phyloP scores from a whole-genome alignment of 2,797 vertebrate genomes.

The Ptychadena robeensis region DNA sequence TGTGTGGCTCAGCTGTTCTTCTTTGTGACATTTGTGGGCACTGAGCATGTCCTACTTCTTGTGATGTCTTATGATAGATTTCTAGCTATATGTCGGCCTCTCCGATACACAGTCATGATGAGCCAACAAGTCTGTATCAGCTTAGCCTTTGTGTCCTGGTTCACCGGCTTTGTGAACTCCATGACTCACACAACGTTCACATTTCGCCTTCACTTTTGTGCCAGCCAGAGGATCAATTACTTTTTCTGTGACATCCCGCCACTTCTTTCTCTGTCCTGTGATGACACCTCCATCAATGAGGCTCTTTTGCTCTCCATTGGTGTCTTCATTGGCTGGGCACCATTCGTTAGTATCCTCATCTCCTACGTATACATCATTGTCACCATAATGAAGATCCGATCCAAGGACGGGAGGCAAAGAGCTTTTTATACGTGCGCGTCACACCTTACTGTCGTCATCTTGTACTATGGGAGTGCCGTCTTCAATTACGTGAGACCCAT shows the following conservation, averaged over 20 bases:
- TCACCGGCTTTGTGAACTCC: conserved; percentile 62
- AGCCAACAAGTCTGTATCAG: conserved; percentile 42
- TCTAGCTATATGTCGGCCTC: conserved; percentile 64
- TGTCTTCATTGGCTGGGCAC: conserved; percentile 12
- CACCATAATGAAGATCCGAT: conserved; percentile 20
- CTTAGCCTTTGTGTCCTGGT: conserved; percentile 54
- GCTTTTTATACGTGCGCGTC: conserved; percentile 37
- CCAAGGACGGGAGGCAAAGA: conserved; percentile 60
- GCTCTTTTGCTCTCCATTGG: no score
- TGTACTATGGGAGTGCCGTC: conserved; percentile 69
- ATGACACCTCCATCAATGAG: conserved; percentile 4
- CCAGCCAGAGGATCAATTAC: background rate
- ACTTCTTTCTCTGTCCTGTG: background rate
- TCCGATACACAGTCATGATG: conserved; percentile 62
- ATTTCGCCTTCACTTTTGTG: conserved; percentile 42
- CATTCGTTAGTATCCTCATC: background rate
- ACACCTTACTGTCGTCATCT: conserved; percentile 60
- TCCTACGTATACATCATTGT: background rate
- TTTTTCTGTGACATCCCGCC: conserved; percentile 14
- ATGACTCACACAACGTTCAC: conserved; percentile 64
- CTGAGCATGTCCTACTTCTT: conserved; percentile 65
- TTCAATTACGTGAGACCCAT: conserved; percentile 59
- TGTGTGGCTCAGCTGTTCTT: conserved; percentile 66
- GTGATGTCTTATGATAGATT: no score
- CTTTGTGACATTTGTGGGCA: conserved; percentile 67